These are phyloP conservation scores for Odontocolon sp. DNA, from an alignment of 2,888 invertebrate genomes.

Conservation along the genomic window DNA sequence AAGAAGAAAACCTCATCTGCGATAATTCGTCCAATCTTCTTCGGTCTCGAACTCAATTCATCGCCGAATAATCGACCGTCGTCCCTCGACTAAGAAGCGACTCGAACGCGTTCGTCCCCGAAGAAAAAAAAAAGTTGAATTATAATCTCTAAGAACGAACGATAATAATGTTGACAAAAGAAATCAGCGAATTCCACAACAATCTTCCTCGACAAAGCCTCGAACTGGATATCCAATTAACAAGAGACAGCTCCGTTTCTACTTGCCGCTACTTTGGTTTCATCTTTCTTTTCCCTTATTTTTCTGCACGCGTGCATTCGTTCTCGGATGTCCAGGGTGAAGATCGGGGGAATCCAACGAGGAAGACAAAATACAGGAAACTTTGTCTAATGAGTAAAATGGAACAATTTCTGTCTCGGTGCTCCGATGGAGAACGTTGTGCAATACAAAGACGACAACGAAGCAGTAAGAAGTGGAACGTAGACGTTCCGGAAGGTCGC, in stretches of 20 bases:
- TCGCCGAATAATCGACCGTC: slow-evolving; percentile 1
- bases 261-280: neutral
- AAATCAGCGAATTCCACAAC: slow-evolving; percentile 9
- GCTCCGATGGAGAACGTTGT: slow-evolving; percentile 47
- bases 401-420: too few species aligned
- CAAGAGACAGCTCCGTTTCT: neutral
- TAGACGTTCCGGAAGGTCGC: slow-evolving; percentile 71
- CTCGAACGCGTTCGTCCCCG: neutral
- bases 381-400: too few species aligned
- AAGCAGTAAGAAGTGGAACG: slow-evolving; percentile 67
- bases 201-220: neutral
- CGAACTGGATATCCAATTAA: slow-evolving; percentile 12
- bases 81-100: neutral
- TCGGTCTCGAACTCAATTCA: slow-evolving; percentile 15
- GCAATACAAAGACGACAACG: slow-evolving; percentile 40
- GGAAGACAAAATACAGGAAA: too few species aligned
- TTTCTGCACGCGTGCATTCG: neutral
- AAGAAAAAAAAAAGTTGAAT: slow-evolving; percentile 22
- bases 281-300: neutral
- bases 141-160: slow-evolving; percentile 20
- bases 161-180: neutral
- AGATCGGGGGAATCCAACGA: neutral
- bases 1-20: too few species aligned
- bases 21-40: slow-evolving; percentile 46
- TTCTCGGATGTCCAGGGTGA: neutral